These are phyloP conservation scores for Catocala nupta DNA, from an alignment of 2,888 invertebrate genomes.

Conservation along the genomic window DNA sequence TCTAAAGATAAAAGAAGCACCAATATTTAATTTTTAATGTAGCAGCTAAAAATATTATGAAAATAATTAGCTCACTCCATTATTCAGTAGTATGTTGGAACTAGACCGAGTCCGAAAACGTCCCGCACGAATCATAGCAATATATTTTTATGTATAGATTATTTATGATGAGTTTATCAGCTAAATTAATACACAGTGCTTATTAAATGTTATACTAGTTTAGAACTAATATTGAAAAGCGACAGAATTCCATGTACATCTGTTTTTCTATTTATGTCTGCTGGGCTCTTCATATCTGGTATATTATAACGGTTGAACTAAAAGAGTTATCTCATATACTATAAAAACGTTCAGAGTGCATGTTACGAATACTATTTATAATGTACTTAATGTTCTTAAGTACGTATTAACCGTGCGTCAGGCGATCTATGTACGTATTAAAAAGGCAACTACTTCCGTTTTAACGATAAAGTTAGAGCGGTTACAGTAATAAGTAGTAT, in stretches of 20 bases:
- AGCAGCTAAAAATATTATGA: background rate
- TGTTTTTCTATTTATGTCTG: background rate
- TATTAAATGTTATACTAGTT: too few species aligned
- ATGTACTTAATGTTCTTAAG: background rate
- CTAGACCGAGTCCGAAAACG: conserved; percentile 32
- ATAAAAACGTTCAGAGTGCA: background rate
- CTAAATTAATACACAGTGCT: too few species aligned
- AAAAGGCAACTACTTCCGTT: conserved; percentile 30
- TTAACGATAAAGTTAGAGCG: conserved; percentile 18
- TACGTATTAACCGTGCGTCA: conserved; percentile 13
- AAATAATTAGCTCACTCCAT: conserved; percentile 8
- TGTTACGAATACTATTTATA: background rate
- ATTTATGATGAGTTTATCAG: too few species aligned
- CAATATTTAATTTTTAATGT: background rate
- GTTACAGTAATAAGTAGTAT: conserved; percentile 17
- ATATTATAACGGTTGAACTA: background rate
- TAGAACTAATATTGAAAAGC: too few species aligned
- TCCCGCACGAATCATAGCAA: background rate
- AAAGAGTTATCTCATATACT: background rate
- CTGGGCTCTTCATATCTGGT: background rate
- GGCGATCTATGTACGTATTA: conserved; percentile 9
- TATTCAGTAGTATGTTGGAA: conserved; percentile 24
- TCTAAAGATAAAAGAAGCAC: background rate
- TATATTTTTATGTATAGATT: too few species aligned
- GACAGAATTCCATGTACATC: too few species aligned